Percentiles rank a stretch among this genome's conserved stretches.
phyloP scores from a whole-genome alignment of 2,797 vertebrate species.

The Lophotriccus pileatus region DNA sequence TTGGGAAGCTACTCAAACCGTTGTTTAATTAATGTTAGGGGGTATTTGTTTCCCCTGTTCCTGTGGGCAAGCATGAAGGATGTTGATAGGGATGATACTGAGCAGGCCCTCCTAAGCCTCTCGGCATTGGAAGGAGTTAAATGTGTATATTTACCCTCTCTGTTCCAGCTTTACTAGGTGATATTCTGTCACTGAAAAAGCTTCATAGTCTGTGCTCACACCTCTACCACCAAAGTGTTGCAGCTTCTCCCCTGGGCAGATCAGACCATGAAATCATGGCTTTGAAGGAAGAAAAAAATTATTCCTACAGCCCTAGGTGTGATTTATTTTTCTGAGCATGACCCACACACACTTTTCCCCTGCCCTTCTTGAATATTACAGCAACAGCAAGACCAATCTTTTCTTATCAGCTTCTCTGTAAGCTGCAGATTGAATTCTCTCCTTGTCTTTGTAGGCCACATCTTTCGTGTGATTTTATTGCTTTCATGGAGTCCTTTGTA shows the following conservation, averaged over 20 bases:
- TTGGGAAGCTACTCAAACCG: background rate
- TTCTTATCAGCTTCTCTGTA: slow-evolving; percentile 19
- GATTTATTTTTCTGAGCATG: background rate
- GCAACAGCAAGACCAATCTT: background rate
- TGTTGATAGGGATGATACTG: background rate
- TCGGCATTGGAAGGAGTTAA: background rate
- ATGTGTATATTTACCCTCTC: background rate
- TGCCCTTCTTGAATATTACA: background rate
- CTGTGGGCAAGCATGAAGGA: background rate
- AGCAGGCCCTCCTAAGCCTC: background rate
- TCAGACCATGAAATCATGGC: background rate
- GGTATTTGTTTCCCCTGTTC: background rate
- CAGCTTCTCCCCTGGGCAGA: slow-evolving; percentile 21
- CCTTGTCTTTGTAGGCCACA: slow-evolving; percentile 17
- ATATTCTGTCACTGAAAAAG: background rate
- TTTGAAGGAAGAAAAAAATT: background rate
- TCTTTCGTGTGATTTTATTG: slow-evolving; percentile 34
- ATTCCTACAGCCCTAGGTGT: background rate
- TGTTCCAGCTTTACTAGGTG: background rate
- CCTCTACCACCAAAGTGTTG: slow-evolving; percentile 1
- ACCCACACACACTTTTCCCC: background rate
- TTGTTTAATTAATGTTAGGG: background rate
- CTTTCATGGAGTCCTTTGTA: slow-evolving; percentile 52
- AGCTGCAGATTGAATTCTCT: slow-evolving; percentile 40
- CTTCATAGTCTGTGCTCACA: background rate